These are phyloP conservation scores for Conops quadrifasciatus DNA, from an alignment of 2,888 invertebrate species.

Conservation along the genomic window DNA sequence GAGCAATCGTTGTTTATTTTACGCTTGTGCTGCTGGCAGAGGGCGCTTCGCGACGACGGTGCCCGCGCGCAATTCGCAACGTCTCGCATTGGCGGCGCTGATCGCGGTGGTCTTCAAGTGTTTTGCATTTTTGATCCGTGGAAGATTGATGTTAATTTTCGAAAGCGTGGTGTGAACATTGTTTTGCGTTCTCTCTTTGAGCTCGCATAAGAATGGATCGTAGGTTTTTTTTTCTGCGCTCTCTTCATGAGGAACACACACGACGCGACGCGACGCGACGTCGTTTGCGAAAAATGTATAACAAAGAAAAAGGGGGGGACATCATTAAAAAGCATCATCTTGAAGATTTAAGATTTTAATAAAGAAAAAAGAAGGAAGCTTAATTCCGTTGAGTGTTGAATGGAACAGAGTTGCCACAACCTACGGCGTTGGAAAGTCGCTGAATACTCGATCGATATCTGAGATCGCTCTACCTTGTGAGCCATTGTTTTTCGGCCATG, in stretches of 20 bases:
- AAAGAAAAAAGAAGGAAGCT: background rate
- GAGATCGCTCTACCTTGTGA: too few relatives aligned
- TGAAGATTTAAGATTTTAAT: background rate
- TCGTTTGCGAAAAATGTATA: background rate
- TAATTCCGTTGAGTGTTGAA: background rate
- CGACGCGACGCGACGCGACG: background rate
- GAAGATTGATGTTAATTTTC: constrained; percentile 62
- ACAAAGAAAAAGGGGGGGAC: background rate
- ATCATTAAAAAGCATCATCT: background rate
- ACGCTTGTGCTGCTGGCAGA: background rate
- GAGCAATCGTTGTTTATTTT: constrained; percentile 16
- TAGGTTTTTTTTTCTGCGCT: constrained; percentile 29
- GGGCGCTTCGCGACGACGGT: constrained; percentile 19
- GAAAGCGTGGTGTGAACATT: constrained; percentile 43
- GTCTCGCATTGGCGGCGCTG: constrained; percentile 10
- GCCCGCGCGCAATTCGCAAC: constrained; percentile 2
- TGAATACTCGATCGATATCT: too few relatives aligned
- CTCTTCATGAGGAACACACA: constrained; percentile 26
- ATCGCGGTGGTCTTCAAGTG: constrained; percentile 53
- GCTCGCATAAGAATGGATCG: too few relatives aligned
- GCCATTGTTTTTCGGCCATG: too few relatives aligned
- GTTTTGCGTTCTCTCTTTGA: constrained; percentile 11
- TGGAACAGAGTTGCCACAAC: too few relatives aligned
- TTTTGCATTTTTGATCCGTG: constrained; percentile 57
- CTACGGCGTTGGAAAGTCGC: too few relatives aligned